Evolutionary conservation across 1,140 invertebrate genomes (phyloP).

Genomic region (Spodoptera litura): DNA sequence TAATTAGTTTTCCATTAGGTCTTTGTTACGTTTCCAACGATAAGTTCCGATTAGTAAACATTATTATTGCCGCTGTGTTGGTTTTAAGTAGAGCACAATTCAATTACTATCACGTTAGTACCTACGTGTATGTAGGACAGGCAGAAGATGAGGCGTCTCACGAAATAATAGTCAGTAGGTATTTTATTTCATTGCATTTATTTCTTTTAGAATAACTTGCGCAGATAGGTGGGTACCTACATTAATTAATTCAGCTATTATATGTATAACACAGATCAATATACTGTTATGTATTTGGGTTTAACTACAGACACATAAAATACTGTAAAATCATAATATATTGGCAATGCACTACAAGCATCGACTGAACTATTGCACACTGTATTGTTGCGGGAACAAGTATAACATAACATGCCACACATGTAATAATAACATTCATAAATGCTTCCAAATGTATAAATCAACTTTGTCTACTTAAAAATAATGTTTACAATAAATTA

Average conservation of each 20-base stretch:
- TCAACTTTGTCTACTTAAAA: slow-evolving; percentile 45
- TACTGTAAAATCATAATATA: slow-evolving; percentile 13
- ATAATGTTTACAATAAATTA: slow-evolving; percentile 21
- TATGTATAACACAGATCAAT: slow-evolving; percentile 31
- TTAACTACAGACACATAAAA: slow-evolving; percentile 22
- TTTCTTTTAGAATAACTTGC: slow-evolving; percentile 40
- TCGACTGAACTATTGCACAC: slow-evolving; percentile 8
- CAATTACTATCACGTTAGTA: not conserved
- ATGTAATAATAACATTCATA: slow-evolving; percentile 41
- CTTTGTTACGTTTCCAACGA: too few relatives aligned
- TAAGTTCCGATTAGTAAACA: too few relatives aligned
- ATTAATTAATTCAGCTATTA: slow-evolving; percentile 24
- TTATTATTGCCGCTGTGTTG: too few relatives aligned
- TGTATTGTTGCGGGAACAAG: not conserved
- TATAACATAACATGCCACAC: not conserved
- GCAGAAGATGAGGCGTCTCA: not conserved
- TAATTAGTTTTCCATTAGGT: too few relatives aligned
- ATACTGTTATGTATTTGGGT: slow-evolving; percentile 35
- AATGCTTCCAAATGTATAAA: slow-evolving; percentile 48
- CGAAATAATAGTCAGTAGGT: slow-evolving; percentile 8
- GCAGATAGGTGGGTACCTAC: slow-evolving; percentile 29
- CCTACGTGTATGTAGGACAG: not conserved
- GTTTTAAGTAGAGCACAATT: too few relatives aligned
- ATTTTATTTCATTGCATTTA: slow-evolving; percentile 28
- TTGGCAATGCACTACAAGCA: slow-evolving; percentile 20